These are phyloP conservation scores for Neoaliturus tenellus DNA, from an alignment of 2,888 invertebrate species.

Conservation along the genomic window DNA sequence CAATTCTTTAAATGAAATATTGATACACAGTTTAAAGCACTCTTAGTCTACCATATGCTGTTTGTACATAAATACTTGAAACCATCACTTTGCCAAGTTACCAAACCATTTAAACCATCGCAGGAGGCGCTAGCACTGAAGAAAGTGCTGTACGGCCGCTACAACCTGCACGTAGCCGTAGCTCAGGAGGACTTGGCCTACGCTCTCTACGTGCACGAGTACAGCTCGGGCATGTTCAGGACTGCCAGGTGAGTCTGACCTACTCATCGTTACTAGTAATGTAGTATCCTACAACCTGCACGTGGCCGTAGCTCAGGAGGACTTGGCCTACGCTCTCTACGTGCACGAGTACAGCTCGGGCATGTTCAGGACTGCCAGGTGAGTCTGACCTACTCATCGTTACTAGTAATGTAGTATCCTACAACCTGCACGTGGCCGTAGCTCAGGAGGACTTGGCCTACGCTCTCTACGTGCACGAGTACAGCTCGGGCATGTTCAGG, in stretches of 20 bases:
- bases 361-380: slow-evolving; percentile 86
- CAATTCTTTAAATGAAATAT: no score
- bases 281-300: slow-evolving; percentile 90
- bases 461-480: slow-evolving; percentile 94
- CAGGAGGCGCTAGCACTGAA: slow-evolving; percentile 85
- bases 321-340: slow-evolving; percentile 94
- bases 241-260: slow-evolving; percentile 83
- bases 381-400: no score
- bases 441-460: slow-evolving; percentile 96
- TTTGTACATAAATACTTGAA: no score
- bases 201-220: slow-evolving; percentile 94
- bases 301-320: slow-evolving; percentile 93
- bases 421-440: slow-evolving; percentile 91
- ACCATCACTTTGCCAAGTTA: no score
- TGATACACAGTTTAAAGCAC: no score
- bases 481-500: slow-evolving; percentile 90
- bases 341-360: slow-evolving; percentile 95
- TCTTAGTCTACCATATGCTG: no score
- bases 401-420: no score
- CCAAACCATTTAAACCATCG: slow-evolving; percentile 58
- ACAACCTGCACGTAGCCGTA: slow-evolving; percentile 91
- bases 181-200: slow-evolving; percentile 96
- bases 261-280: no score
- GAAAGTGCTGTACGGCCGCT: slow-evolving; percentile 86
- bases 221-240: slow-evolving; percentile 90